These are phyloP conservation scores for Melanerpes aurifrons DNA, from an alignment of 2,113 vertebrate genomes.

Conservation along the genomic window DNA sequence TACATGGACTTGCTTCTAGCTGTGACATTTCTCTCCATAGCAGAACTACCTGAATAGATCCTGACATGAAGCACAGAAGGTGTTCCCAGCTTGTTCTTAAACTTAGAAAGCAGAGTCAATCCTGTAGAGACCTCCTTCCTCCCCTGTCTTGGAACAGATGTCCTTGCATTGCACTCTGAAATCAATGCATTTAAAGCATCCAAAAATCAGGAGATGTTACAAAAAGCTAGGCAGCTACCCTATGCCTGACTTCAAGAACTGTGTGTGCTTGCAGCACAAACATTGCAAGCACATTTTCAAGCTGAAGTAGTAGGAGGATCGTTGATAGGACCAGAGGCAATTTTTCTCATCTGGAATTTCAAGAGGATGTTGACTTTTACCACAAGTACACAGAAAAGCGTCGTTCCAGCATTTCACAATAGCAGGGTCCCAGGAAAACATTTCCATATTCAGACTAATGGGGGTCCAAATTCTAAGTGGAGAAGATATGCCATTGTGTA, in stretches of 20 bases:
- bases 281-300: not conserved
- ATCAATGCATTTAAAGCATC: not conserved
- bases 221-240: not conserved
- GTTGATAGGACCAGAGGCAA: not conserved
- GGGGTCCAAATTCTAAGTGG: not conserved
- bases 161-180: not conserved
- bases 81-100: not conserved
- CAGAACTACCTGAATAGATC: not conserved
- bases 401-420: not conserved
- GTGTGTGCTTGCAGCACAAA: not conserved
- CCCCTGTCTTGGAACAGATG: rapidly evolving
- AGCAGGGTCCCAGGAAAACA: constrained; percentile 24
- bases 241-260: not conserved
- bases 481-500: not conserved
- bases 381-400: not conserved
- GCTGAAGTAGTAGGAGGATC: not conserved
- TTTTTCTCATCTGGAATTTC: not conserved
- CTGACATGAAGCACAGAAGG: rapidly evolving
- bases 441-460: not conserved
- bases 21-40: not conserved
- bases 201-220: not conserved
- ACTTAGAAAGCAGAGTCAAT: not conserved
- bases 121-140: not conserved
- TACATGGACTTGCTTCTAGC: not conserved
- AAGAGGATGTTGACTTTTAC: constrained; percentile 16